A percentile compares a stretch with the other conserved stretches of the same genome.
These are phyloP conservation scores for Porites lutea DNA, from an alignment of 64 coral and sea anemone species.

Conservation along the genomic window DNA sequence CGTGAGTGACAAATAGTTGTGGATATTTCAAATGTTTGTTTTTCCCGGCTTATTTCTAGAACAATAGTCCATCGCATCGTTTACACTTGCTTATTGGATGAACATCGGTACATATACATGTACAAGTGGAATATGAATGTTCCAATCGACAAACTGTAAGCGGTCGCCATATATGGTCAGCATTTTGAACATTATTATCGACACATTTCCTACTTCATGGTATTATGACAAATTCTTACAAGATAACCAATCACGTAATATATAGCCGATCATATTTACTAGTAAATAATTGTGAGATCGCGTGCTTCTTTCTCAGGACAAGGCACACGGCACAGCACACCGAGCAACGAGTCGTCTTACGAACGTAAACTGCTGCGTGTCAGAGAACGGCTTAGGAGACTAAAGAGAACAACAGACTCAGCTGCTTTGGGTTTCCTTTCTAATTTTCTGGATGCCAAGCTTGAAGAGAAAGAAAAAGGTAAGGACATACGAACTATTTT, in stretches of 20 bases:
- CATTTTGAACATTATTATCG: no score
- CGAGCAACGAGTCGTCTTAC: conserved; percentile 33
- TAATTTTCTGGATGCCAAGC: conserved; percentile 25
- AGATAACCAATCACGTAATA: background rate
- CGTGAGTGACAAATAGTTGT: no score
- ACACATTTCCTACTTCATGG: background rate
- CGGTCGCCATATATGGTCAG: no score
- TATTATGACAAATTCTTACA: background rate
- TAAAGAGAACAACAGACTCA: conserved; percentile 61
- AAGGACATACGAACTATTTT: background rate
- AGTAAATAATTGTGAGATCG: background rate
- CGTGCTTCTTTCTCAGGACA: conserved; percentile 3
- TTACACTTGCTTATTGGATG: no score
- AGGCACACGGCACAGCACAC: background rate
- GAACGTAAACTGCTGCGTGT: conserved; percentile 62
- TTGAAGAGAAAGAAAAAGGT: conserved; percentile 51
- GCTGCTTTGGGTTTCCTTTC: conserved; percentile 57
- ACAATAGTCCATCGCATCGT: no score
- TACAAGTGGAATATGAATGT: no score
- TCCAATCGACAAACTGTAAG: no score
- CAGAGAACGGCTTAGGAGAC: conserved; percentile 22
- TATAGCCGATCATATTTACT: background rate
- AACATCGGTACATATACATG: no score
- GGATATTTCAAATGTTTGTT: no score
- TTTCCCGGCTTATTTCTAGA: no score